Evolutionary conservation across 1,140 invertebrate genomes (phyloP).

Genomic region (Diabrotica undecimpunctata): DNA sequence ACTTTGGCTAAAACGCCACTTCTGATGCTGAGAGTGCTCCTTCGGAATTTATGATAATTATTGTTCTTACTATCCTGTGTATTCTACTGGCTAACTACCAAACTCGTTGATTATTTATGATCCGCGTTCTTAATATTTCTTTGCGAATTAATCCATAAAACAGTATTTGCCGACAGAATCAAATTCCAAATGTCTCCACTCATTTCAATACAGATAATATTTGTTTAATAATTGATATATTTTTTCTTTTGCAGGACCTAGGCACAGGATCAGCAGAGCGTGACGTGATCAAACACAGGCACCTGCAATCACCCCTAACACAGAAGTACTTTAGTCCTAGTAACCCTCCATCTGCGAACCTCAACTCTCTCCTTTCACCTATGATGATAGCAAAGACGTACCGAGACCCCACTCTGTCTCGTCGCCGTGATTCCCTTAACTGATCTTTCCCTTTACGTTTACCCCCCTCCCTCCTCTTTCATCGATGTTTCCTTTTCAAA

Average conservation of each 20-base stretch:
- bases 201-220: too few species aligned
- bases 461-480: neutral
- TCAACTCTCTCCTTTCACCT: constrained; percentile 59
- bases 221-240: too few species aligned
- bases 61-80: too few species aligned
- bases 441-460: constrained; percentile 6
- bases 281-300: constrained; percentile 64
- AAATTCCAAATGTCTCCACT: too few species aligned
- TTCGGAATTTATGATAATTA: too few species aligned
- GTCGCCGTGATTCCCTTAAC: constrained; percentile 13
- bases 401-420: neutral
- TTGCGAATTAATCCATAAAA: too few species aligned
- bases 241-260: constrained; percentile 52
- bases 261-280: constrained; percentile 62
- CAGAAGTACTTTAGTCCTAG: constrained; percentile 49
- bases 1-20: too few species aligned
- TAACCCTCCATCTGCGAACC: constrained; percentile 46
- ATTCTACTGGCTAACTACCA: too few species aligned
- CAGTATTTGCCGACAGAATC: too few species aligned
- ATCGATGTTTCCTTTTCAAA: constrained; percentile 9
- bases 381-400: constrained; percentile 36
- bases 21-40: too few species aligned
- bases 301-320: constrained; percentile 62
- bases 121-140: too few species aligned
- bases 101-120: too few species aligned